A percentile compares a stretch with the other conserved stretches of the same genome.
Evolutionary conservation across 2,797 vertebrate species (phyloP).

Genomic region (Aratinga solstitialis): DNA sequence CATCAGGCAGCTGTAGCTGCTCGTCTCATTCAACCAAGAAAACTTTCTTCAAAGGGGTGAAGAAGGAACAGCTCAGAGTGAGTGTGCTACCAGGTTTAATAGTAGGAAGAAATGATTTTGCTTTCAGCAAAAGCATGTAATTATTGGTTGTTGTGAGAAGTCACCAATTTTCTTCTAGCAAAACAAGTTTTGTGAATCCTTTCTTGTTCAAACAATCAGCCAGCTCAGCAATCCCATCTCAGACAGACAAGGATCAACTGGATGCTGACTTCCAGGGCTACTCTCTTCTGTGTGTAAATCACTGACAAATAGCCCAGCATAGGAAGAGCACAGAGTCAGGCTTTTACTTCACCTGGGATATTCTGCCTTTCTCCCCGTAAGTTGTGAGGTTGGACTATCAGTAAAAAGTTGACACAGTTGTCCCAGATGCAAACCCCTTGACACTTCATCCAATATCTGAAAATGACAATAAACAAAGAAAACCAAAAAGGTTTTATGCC

Average conservation of each 20-base stretch:
- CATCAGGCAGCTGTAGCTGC: background rate
- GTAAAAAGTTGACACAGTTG: background rate
- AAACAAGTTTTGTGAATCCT: background rate
- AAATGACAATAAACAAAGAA: constrained; percentile 47
- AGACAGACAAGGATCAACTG: background rate
- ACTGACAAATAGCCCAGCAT: background rate
- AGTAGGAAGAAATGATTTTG: background rate
- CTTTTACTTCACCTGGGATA: background rate
- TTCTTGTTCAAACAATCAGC: background rate
- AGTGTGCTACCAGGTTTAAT: background rate
- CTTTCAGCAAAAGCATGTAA: background rate
- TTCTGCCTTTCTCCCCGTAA: background rate
- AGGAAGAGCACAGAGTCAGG: background rate
- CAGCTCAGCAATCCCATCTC: background rate
- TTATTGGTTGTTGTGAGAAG: background rate
- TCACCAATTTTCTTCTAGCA: background rate
- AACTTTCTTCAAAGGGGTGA: background rate
- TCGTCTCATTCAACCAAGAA: background rate
- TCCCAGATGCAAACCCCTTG: constrained; percentile 5
- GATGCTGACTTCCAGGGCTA: background rate
- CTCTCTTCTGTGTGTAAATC: background rate
- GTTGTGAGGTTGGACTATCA: background rate
- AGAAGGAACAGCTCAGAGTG: background rate
- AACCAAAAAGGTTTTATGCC: background rate
- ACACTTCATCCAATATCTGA: constrained; percentile 9